Base-by-base conservation (phyloP, 64 coral and sea anemone species). In the Porites lutea region DNA sequence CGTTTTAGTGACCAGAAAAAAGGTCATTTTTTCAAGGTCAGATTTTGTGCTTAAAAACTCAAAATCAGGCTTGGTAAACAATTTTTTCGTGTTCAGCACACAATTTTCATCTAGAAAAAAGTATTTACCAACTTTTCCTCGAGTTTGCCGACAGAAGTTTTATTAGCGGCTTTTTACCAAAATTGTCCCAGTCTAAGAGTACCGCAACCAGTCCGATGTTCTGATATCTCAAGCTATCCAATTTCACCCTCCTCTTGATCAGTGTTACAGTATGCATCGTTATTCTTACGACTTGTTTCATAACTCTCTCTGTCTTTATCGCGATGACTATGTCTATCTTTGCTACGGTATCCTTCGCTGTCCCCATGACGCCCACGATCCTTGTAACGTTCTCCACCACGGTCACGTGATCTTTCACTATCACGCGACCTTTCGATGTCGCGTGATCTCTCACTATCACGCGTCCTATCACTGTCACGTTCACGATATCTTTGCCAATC, bases 371-470 rank as follows among this genome's bases (percentile, higher is more conserved):
- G 87, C 0, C 57, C 87, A 12, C 87, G 87, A n/a, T 77, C 59
- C 57, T 89, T 76, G n/a, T 78, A 74, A 84, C 89, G 88, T 21
- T 79, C 65, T 48, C 88, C 37, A 44, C 63, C 52, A 44, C 64
- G 79, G 63, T 83, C 89, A 46, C 89, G 89, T 48, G 81, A 84
- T 84, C 63, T 84, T 1, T 84, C 61, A 52, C 78, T 18, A 50
- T 79, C 52, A 76, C 70, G 86, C 3, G 51, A 74, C 45, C 52
- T 6, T 8, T 74, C 86, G 53, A 79, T 71, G 2, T 72, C 79
- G 75, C 89, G 88, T 13, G 59, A 50, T 10, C 77, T 48, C 3
- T 53, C 52, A 44, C 64, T 67, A 82, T 75, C 89, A 46, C 89
- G 89, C 61, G 78, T 23, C 61, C 22, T 80, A 1, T 80, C 53